A percentile compares a stretch with the other conserved stretches of the same genome.
Evolutionary conservation across 2,888 invertebrate genomes (phyloP).

Genomic region (Clunio marinus): DNA sequence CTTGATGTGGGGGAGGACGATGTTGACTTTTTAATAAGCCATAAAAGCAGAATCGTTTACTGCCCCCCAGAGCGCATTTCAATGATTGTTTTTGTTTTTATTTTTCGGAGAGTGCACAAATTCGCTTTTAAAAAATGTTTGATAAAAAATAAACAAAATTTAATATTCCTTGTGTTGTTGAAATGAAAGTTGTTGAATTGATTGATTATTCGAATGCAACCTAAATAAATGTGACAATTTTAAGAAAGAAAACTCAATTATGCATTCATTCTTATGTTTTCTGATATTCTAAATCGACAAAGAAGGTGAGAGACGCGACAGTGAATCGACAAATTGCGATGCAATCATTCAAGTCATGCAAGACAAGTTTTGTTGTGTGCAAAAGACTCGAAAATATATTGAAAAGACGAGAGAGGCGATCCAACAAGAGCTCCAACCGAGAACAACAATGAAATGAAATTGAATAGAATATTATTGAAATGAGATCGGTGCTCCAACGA

Average conservation of each 20-base stretch:
- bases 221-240: no score
- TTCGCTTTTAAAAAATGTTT: no score
- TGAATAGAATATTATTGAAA: slow-evolving; percentile 6
- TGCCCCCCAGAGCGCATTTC: neutral
- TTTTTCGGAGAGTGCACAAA: neutral
- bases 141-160: no score
- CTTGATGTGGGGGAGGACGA: neutral
- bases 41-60: neutral
- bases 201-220: no score
- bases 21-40: slow-evolving; percentile 1
- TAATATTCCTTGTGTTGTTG: no score
- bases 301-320: neutral
- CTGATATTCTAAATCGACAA: neutral
- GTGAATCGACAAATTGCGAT: slow-evolving; percentile 9
- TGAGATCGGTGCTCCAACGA: neutral
- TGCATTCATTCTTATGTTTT: neutral
- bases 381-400: neutral
- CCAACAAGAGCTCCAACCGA: slow-evolving; percentile 4
- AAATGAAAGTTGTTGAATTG: no score
- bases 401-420: neutral
- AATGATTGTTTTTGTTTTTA: no score
- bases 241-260: no score
- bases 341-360: slow-evolving; percentile 3
- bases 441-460: slow-evolving; percentile 9
- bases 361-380: neutral